Evolutionary conservation across 92 coral and sea anemone species (phyloP), one percentile per base, ranked within the genome.

Genomic region (Heliopora coerulea): DNA sequence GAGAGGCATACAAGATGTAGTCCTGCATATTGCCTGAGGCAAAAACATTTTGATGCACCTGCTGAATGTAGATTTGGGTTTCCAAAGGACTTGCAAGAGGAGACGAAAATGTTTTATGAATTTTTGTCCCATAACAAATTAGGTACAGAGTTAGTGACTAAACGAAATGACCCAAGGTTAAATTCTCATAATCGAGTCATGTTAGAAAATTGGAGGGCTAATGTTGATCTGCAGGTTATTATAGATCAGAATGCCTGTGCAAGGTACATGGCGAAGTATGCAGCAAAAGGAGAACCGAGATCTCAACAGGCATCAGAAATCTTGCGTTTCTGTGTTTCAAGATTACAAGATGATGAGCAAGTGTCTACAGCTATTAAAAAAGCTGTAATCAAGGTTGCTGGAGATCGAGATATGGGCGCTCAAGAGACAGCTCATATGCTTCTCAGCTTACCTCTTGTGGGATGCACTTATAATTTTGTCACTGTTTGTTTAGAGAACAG

Each of bases 21-120:
- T 17, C 49, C 49, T 8, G 8, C 49, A 42, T 42, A 42, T 42
- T 42, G 49, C 17, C 17, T 42, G n/a, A n/a, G n/a, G n/a, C n/a
- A n/a, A n/a, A n/a, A n/a, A n/a, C n/a, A n/a, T n/a, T n/a, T n/a
- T n/a, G n/a, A n/a, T n/a, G n/a, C n/a, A n/a, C n/a, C n/a, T n/a
- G n/a, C n/a, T n/a, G n/a, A n/a, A n/a, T n/a, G 49, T 42, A 9
- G 49, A 42, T 42, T 42, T 64, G 72, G 68, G n/a, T 61, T 64
- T 24, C 72, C 49, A 64, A 34, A 64, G 40, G 42, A 40, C n/a
- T 24, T 72, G 56, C 78, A 75, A 70, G 56, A 74, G 31, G 52
- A 75, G 49, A 87, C 86, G 19, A 56, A 68, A 64, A 42, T 80
- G 50, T 79, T 68, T 56, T 87, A 76, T 80, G 88, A 87, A 73